Evolutionary conservation across 2,888 invertebrate species (phyloP), one percentile per base, ranked within the genome.

Genomic region (Meganola albula): DNA sequence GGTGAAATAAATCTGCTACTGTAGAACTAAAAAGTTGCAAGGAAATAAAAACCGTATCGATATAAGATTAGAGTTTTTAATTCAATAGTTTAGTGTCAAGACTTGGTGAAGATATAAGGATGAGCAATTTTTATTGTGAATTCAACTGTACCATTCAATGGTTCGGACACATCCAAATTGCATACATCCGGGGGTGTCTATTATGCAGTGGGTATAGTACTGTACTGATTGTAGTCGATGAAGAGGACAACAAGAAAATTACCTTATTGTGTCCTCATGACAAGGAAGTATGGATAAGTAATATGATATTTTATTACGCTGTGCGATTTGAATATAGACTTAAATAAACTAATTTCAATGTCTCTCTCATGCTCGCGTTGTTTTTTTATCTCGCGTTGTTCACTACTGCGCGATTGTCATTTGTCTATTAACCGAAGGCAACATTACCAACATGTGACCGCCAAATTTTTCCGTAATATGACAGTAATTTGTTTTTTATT

Each of bases 101-200:
- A 36, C n/a, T 39, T 35, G 24, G 38, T 24, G 42, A 57, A 57
- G 58, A 61, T 55, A 70, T n/a, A 27, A 70, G 73, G 79, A 79
- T 84, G 83, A 77, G 78, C 80, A 82, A 77, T 82, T 74, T 82
- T 76, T 69, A 79, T 82, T 80, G 79, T 80, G 74, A 82, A 80
- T 64, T 75, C 75, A 64, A 64, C 76, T 74, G 77, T 65, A 55
- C 60, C 62, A 74, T 70, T 79, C 82, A 83, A 70, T 83, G 84
- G 72, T 56, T 72, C 64, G 84, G 68, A 79, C 75, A 63, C 73
- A 80, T 74, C 75, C 54, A 80, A 80, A 84, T 84, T 79, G 84
- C 76, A 74, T 60, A 82, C 84, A 82, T 84, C 84, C 85, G 84
- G 84, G n/a, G 78, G 82, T 78, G 63, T 63, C 76, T 77, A 79